Evolutionary conservation across 2,888 invertebrate species (phyloP).

Genomic region (Odontocerum albicorne): DNA sequence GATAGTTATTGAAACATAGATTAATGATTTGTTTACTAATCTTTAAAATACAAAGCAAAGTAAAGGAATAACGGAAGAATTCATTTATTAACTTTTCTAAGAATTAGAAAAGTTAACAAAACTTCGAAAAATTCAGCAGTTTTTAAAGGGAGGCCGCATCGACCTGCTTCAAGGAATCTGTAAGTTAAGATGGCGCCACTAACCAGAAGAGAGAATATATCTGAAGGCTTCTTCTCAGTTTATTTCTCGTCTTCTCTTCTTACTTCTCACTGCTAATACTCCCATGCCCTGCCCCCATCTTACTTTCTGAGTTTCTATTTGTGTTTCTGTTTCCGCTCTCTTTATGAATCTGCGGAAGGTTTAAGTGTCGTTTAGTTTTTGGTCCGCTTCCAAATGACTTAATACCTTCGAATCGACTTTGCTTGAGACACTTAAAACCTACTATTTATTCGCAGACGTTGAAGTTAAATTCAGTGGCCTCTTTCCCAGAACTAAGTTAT

Average conservation of each 20-base stretch:
- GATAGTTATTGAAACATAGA: too few relatives aligned
- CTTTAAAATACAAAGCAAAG: too few relatives aligned
- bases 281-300: constrained; percentile 13
- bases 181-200: constrained; percentile 28
- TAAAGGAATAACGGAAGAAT: too few relatives aligned
- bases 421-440: too few relatives aligned
- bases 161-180: constrained; percentile 16
- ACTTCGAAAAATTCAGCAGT: too few relatives aligned
- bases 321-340: not conserved
- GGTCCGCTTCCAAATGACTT: constrained; percentile 32
- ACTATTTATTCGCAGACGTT: too few relatives aligned
- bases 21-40: too few relatives aligned
- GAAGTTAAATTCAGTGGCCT: too few relatives aligned
- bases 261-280: constrained; percentile 12
- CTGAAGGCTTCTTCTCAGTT: constrained; percentile 19
- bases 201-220: constrained; percentile 5
- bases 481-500: too few relatives aligned
- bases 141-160: constrained; percentile 2
- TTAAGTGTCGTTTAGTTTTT: constrained; percentile 31
- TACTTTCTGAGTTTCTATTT: not conserved
- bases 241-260: constrained; percentile 17
- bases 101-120: too few relatives aligned
- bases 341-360: constrained; percentile 9
- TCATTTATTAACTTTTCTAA: too few relatives aligned
- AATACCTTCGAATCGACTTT: constrained; percentile 26